Base-by-base conservation (phyloP, 2,888 invertebrate species). In the Drosophila meridiana region DNA sequence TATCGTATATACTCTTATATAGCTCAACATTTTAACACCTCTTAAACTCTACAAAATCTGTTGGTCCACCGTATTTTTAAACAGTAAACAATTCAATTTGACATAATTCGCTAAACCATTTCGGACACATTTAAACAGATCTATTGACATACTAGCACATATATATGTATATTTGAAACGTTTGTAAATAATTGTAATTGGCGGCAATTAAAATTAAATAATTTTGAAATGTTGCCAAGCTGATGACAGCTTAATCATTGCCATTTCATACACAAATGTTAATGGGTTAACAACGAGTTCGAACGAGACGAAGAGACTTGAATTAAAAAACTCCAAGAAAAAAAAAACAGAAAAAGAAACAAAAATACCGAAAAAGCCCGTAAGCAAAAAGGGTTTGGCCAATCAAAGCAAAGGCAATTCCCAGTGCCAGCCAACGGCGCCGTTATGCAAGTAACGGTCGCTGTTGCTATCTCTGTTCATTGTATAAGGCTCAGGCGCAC, bases 401-500 rank as follows among this genome's bases (percentile, higher is more conserved):
- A 71, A 76, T 77, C 36, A 52, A 62, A 56, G 28, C 50, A 43
- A 45, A 76, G 57, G 47, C 61, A 38, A 63, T 57, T 20, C 52
- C 59, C 63, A 64, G 59, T 45, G 59, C 47, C 66, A 69, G 69
- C 58, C 53, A 64, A 78, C 63, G 43, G 57, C 38, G 50, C 52
- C 60, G 80, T 78, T 78, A 78, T 78, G 78, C 80, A 78, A 78
- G 79, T 67, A 55, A 56, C 56, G 48, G 48, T 45, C 13, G 32
- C 11, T 55, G 42, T 53, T 62, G 75, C 60, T 53, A 53, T 62
- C 63, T 56, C 59, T 65, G 64, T 74, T 69, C 78, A 62, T 78
- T 78, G 77, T 79, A 78, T 77, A 78, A 77, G 77, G 79, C 77
- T 59, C 55, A 75, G 75, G 75, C 74, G 65, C 74, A 60, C 26